Evolutionary conservation across 2,113 vertebrate species (phyloP).

Genomic region (Clarias batrachus): DNA sequence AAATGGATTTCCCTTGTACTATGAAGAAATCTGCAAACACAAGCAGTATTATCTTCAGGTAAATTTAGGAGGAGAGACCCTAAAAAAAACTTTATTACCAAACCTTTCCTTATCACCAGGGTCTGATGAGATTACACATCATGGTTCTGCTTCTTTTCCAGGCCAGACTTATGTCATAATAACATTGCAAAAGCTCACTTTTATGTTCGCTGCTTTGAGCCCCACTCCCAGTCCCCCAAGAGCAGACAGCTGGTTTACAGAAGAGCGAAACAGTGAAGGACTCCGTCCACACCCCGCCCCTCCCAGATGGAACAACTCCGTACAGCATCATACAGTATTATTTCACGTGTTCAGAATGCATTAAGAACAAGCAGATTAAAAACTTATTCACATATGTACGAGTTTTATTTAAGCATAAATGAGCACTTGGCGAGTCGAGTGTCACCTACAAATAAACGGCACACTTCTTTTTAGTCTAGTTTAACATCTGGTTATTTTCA

Average conservation of each 20-base stretch:
- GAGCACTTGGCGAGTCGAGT: neutral
- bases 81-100: neutral
- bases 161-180: conserved; percentile 11
- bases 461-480: neutral
- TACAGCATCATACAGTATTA: conserved; percentile 6
- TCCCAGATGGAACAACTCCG: conserved; percentile 36
- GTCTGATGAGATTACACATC: conserved; percentile 16
- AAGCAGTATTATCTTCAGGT: neutral
- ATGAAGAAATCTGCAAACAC: neutral
- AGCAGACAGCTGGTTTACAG: conserved; percentile 44
- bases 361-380: conserved; percentile 2
- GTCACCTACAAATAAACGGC: neutral
- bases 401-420: neutral
- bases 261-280: conserved; percentile 23
- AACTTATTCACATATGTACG: neutral
- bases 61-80: neutral
- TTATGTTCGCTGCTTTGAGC: conserved; percentile 14
- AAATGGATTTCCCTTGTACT: neutral
- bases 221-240: conserved; percentile 36
- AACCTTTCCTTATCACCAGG: neutral
- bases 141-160: conserved; percentile 19
- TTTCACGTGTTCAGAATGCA: conserved; percentile 1
- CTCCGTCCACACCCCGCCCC: conserved; percentile 36
- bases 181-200: neutral
- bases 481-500: neutral